Percentiles rank a stretch among this genome's conserved stretches.
These are phyloP conservation scores for Schlechtendalia chinensis DNA, from an alignment of 1,140 invertebrate species.

Conservation along the genomic window DNA sequence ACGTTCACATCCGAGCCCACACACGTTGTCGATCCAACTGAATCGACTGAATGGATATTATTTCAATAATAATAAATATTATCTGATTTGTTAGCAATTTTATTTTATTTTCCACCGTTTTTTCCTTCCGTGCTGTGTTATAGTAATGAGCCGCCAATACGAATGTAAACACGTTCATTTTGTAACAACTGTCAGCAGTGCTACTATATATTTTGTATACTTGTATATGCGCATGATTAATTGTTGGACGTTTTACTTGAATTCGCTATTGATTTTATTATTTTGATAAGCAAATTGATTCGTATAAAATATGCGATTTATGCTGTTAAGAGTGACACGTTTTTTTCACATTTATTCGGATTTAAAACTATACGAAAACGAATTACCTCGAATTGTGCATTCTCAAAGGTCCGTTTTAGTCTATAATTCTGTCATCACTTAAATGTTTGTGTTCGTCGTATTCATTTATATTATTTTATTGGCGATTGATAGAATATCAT, in stretches of 20 bases:
- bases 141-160: conserved; percentile 12
- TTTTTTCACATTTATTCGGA: too few species aligned
- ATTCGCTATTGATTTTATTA: neutral
- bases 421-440: too few species aligned
- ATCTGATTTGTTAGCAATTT: conserved; percentile 47
- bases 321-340: too few species aligned
- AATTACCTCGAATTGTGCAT: too few species aligned
- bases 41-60: conserved; percentile 23
- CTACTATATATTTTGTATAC: too few species aligned
- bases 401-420: too few species aligned
- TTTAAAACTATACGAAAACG: too few species aligned
- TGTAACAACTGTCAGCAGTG: neutral
- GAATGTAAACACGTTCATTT: conserved; percentile 42
- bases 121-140: neutral
- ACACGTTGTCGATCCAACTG: conserved; percentile 34
- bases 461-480: too few species aligned
- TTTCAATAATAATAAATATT: conserved; percentile 36
- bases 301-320: too few species aligned
- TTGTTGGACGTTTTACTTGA: neutral
- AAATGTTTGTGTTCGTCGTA: too few species aligned
- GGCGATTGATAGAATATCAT: too few species aligned
- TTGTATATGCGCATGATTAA: neutral
- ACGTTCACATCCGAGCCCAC: conserved; percentile 19
- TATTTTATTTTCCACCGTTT: conserved; percentile 22
- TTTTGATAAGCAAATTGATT: neutral